Conservation (phyloP, 2,797 vertebrate genomes). For the Poecilia velifera region DNA sequence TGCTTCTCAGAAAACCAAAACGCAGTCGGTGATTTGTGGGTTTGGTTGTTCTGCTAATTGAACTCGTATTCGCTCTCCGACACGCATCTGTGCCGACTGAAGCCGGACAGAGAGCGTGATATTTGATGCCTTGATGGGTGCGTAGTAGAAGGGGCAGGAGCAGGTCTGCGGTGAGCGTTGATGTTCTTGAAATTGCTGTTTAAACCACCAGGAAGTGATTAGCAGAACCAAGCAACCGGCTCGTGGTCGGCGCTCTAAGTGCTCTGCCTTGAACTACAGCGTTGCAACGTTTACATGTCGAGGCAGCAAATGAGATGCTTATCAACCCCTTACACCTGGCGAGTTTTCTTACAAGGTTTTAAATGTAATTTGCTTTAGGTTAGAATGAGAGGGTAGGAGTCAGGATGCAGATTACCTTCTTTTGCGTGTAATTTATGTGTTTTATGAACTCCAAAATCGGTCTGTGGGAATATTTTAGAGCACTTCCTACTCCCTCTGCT, state of each 20-base stretch:
- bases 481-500: not conserved
- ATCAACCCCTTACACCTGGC: not conserved
- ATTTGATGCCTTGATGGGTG: not conserved
- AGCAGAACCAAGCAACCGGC: not conserved
- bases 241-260: conserved; percentile 9
- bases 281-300: not conserved
- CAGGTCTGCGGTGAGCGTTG: not conserved
- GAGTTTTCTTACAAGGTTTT: not conserved
- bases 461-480: not conserved
- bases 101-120: not conserved
- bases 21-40: too few relatives aligned
- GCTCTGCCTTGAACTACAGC: not conserved
- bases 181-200: conserved; percentile 2
- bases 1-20: not conserved
- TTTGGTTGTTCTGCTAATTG: not conserved
- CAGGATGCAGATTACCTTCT: not conserved
- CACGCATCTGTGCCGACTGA: not conserved
- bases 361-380: not conserved
- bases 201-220: conserved; percentile 3
- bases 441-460: not conserved
- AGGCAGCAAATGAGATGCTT: not conserved
- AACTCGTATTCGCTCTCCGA: not conserved
- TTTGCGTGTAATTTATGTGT: not conserved
- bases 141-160: not conserved
- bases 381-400: not conserved